Percentiles rank a stretch among this genome's conserved stretches.
Evolutionary conservation across 2,113 vertebrate species (phyloP).

Genomic region (Austrofundulus limnaeus): DNA sequence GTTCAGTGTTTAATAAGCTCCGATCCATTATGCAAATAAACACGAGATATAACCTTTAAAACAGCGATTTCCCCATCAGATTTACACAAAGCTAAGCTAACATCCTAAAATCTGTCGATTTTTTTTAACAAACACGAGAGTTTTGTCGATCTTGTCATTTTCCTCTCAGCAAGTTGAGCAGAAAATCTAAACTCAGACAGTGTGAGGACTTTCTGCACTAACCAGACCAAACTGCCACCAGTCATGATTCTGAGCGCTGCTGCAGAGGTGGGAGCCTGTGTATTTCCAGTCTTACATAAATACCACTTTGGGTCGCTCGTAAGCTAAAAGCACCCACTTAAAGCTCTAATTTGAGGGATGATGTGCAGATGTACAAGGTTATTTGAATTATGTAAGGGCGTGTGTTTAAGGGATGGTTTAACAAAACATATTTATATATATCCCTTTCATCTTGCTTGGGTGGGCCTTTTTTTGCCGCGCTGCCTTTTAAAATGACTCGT

Average conservation of each 20-base stretch:
- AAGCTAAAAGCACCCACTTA: constrained; percentile 75
- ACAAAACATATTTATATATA: constrained; percentile 25
- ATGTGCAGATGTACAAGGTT: constrained; percentile 73
- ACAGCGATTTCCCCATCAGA: not conserved
- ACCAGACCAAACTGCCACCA: constrained; percentile 48
- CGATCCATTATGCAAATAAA: not conserved
- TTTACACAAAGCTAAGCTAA: not conserved
- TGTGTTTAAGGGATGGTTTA: constrained; percentile 56
- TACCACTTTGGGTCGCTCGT: constrained; percentile 67
- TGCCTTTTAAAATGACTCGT: constrained; percentile 69
- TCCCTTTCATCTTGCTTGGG: constrained; percentile 73
- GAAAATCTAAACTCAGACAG: not conserved
- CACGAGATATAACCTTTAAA: not conserved
- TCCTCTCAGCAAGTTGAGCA: not conserved
- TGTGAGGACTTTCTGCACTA: constrained; percentile 11
- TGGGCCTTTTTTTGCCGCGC: constrained; percentile 66
- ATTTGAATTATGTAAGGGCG: constrained; percentile 75
- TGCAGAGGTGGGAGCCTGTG: constrained; percentile 41
- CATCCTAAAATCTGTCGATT: not conserved
- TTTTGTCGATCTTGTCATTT: not conserved
- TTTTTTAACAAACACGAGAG: not conserved
- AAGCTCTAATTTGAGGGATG: constrained; percentile 76
- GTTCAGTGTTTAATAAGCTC: not conserved
- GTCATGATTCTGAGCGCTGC: constrained; percentile 38
- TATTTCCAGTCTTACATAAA: constrained; percentile 76